These are phyloP conservation scores for Galerucella pusilla DNA, from an alignment of 2,888 invertebrate genomes.

Conservation along the genomic window DNA sequence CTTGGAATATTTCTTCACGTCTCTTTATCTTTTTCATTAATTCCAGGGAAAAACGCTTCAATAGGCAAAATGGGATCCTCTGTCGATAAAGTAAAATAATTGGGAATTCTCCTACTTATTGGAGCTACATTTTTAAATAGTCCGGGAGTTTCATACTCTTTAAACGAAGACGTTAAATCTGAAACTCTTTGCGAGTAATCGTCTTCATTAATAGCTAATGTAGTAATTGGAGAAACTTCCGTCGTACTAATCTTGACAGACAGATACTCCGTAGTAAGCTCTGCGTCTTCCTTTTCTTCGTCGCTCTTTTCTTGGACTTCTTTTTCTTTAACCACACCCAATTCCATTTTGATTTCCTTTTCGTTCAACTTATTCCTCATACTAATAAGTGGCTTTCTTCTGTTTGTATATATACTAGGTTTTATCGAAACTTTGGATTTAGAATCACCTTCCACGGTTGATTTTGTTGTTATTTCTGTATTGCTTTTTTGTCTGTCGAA, in stretches of 20 bases:
- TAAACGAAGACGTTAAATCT: constrained; percentile 78
- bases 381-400: constrained; percentile 52
- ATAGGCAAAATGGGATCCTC: constrained; percentile 84
- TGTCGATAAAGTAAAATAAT: constrained; percentile 79
- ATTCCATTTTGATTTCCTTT: constrained; percentile 50
- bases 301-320: constrained; percentile 44
- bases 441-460: background rate
- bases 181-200: constrained; percentile 75
- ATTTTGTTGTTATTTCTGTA: constrained; percentile 53
- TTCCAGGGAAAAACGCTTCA: constrained; percentile 82
- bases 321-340: constrained; percentile 43
- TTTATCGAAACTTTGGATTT: constrained; percentile 41
- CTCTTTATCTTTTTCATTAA: constrained; percentile 63
- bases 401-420: constrained; percentile 24
- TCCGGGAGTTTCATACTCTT: constrained; percentile 77
- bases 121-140: constrained; percentile 76
- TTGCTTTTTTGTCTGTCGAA: constrained; percentile 58
- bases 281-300: constrained; percentile 56
- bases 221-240: constrained; percentile 55
- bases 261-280: constrained; percentile 58
- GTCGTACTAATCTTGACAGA: constrained; percentile 40
- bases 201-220: constrained; percentile 34
- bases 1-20: background rate
- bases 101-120: constrained; percentile 73
- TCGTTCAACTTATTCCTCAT: constrained; percentile 62